phyloP scores from a whole-genome alignment of 2,797 vertebrate genomes.

The Mormyrops attenuatus region DNA sequence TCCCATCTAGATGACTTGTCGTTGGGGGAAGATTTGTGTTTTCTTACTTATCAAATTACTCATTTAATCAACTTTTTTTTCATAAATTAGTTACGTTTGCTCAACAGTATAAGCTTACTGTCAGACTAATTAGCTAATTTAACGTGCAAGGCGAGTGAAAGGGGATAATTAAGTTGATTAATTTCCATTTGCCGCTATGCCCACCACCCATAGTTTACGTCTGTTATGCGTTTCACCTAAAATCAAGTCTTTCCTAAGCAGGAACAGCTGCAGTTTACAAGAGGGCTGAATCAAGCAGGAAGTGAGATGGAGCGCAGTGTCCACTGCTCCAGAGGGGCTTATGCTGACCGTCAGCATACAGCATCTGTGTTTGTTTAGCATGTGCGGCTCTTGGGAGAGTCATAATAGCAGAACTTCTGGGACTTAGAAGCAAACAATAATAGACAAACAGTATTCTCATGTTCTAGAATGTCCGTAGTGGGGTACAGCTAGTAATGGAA shows the following conservation, averaged over 20 bases:
- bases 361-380: slow-evolving; percentile 5
- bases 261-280: neutral
- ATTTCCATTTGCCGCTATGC: neutral
- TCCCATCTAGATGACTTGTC: neutral
- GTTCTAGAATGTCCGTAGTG: neutral
- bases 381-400: neutral
- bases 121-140: slow-evolving; percentile 12
- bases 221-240: neutral
- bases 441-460: neutral
- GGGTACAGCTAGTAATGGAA: neutral
- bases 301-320: neutral
- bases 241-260: neutral
- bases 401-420: neutral
- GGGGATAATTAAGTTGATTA: neutral
- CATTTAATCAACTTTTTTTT: slow-evolving; percentile 2
- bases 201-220: neutral
- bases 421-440: neutral
- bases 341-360: neutral
- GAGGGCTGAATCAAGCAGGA: neutral
- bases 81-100: slow-evolving; percentile 5
- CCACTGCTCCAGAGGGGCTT: no score
- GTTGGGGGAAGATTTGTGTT: neutral
- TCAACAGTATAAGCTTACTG: neutral
- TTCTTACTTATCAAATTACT: slow-evolving; percentile 4
- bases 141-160: neutral